Evolutionary conservation across 2,888 invertebrate genomes (phyloP).

Genomic region (Drosophila trichaetosa): DNA sequence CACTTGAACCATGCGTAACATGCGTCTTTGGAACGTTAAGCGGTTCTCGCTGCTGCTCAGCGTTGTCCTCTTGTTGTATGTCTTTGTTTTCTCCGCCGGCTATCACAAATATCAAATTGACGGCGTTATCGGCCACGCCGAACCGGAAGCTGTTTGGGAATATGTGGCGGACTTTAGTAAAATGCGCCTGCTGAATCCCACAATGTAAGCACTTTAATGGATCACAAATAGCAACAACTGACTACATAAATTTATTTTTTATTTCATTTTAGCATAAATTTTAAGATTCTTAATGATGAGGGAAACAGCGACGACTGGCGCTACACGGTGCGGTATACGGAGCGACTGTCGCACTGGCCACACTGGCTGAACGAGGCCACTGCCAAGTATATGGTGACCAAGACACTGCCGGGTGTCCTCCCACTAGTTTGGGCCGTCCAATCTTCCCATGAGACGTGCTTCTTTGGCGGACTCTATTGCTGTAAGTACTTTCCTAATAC

Average conservation of each 20-base stretch:
- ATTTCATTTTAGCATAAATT: slow-evolving; percentile 86
- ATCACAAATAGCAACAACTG: slow-evolving; percentile 1
- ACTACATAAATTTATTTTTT: not conserved
- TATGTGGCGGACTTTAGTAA: slow-evolving; percentile 91
- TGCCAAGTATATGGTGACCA: slow-evolving; percentile 87
- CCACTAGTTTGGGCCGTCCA: slow-evolving; percentile 86
- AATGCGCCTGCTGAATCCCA: slow-evolving; percentile 89
- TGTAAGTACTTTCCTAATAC: slow-evolving; percentile 85
- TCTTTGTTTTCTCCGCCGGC: slow-evolving; percentile 75
- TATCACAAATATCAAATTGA: slow-evolving; percentile 85
- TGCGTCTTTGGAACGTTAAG: slow-evolving; percentile 73
- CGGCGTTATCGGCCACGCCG: slow-evolving; percentile 86
- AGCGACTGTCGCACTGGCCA: slow-evolving; percentile 88
- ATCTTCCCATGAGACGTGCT: slow-evolving; percentile 88
- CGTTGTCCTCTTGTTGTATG: slow-evolving; percentile 69
- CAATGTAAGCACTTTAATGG: slow-evolving; percentile 87
- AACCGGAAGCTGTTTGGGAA: slow-evolving; percentile 89
- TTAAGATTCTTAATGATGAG: slow-evolving; percentile 88
- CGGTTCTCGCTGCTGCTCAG: slow-evolving; percentile 54
- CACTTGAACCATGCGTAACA: slow-evolving; percentile 62
- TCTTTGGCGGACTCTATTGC: slow-evolving; percentile 87
- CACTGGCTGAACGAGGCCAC: slow-evolving; percentile 87
- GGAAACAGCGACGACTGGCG: slow-evolving; percentile 90
- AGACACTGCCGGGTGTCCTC: slow-evolving; percentile 84
- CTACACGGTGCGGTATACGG: slow-evolving; percentile 88